Conservation (phyloP, 2,888 invertebrate genomes). For the Andrena minutula region DNA sequence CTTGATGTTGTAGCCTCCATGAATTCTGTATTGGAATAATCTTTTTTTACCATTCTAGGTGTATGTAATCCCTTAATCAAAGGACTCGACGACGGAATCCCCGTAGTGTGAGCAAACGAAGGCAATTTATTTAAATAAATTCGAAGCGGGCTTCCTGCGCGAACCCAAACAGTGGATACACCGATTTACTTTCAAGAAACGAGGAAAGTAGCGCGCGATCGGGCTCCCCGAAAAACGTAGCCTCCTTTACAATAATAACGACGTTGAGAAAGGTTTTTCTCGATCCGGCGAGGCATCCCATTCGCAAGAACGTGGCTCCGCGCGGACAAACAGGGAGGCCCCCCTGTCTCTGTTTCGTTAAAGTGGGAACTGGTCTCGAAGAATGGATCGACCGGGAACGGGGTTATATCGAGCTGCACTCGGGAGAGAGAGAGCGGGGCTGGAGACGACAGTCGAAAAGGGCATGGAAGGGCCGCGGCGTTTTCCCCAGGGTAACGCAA, state of each 20-base stretch:
- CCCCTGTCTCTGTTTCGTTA: constrained; percentile 33
- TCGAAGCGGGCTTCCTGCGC: not conserved
- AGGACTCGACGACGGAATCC: no score
- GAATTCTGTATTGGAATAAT: no score
- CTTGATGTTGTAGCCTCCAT: no score
- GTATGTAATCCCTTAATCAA: no score
- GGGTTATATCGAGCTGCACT: constrained; percentile 25
- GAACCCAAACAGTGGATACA: not conserved
- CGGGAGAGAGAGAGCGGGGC: not conserved
- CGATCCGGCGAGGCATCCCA: not conserved
- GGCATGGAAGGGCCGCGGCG: constrained; percentile 3
- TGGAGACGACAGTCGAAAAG: constrained; percentile 6
- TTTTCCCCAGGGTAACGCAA: constrained; percentile 17
- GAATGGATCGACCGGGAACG: constrained; percentile 70
- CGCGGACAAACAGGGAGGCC: constrained; percentile 11
- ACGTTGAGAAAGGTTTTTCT: constrained; percentile 1
- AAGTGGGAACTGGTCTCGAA: constrained; percentile 61
- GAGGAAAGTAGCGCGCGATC: constrained; percentile 37
- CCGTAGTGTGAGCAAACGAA: no score
- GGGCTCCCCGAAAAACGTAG: constrained; percentile 22
- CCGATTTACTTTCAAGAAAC: not conserved
- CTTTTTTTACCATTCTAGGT: no score
- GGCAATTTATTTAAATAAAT: not conserved
- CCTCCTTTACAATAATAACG: constrained; percentile 19
- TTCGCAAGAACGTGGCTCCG: constrained; percentile 29